Evolutionary conservation across 2,888 invertebrate species (phyloP).

Genomic region (Caenorhabditis angaria): DNA sequence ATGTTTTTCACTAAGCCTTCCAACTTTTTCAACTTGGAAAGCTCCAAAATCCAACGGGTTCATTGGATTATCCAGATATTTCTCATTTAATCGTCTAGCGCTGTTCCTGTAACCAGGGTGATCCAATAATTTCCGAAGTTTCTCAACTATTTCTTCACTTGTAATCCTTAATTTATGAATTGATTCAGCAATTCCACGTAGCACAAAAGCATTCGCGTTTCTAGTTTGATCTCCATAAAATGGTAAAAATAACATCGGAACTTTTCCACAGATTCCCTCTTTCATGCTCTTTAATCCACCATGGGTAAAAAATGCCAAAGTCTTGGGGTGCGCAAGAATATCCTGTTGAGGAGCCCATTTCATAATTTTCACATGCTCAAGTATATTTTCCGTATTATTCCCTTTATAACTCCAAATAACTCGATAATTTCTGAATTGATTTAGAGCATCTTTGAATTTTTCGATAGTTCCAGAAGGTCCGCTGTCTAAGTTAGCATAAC

Average conservation of each 20-base stretch:
- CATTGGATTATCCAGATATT: background rate
- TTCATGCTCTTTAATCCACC: slow-evolving; percentile 58
- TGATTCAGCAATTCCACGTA: slow-evolving; percentile 49
- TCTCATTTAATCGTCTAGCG: slow-evolving; percentile 8
- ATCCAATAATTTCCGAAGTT: slow-evolving; percentile 20
- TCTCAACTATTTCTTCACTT: slow-evolving; percentile 20
- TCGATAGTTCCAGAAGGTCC: slow-evolving; percentile 49
- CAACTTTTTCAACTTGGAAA: background rate
- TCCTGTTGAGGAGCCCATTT: slow-evolving; percentile 61
- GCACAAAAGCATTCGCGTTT: slow-evolving; percentile 48
- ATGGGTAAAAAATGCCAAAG: slow-evolving; percentile 54
- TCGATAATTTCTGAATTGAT: slow-evolving; percentile 51
- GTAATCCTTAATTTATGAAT: slow-evolving; percentile 46
- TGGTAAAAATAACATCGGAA: slow-evolving; percentile 54
- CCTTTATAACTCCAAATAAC: slow-evolving; percentile 59
- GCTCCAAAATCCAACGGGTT: background rate
- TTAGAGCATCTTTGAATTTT: slow-evolving; percentile 50
- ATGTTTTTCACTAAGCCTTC: background rate
- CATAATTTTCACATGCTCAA: slow-evolving; percentile 33
- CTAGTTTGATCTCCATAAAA: slow-evolving; percentile 56
- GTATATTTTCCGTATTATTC: slow-evolving; percentile 16
- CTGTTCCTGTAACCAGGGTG: slow-evolving; percentile 15
- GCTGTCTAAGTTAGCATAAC: slow-evolving; percentile 49
- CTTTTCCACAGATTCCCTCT: slow-evolving; percentile 51
- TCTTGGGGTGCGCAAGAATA: slow-evolving; percentile 51